A percentile compares a stretch with the other conserved stretches of the same genome.
Conservation (phyloP, 2,888 invertebrate genomes). For the Notodonta ziczac region DNA sequence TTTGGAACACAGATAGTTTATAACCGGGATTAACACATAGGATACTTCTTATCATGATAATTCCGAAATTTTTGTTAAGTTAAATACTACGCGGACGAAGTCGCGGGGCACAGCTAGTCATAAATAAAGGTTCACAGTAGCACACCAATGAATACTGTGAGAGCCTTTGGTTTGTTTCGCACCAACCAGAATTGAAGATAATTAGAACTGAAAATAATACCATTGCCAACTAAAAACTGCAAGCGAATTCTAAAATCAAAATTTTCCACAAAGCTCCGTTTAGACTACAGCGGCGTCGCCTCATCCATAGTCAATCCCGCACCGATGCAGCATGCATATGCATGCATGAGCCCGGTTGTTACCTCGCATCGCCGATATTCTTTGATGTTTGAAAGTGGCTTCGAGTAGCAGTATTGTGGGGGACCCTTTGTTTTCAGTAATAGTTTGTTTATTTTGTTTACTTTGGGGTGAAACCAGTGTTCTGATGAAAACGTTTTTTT, state of each 20-base stretch:
- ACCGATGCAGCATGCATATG: constrained; percentile 27
- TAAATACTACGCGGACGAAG: too few relatives aligned
- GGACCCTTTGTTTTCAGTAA: constrained; percentile 2
- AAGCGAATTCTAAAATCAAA: constrained; percentile 7
- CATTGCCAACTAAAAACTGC: background rate
- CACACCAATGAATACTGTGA: too few relatives aligned
- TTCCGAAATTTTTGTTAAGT: too few relatives aligned
- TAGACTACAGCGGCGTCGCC: constrained; percentile 16
- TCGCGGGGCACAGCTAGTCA: too few relatives aligned
- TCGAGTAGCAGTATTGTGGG: background rate
- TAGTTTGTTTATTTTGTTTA: constrained; percentile 1
- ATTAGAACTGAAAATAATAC: too few relatives aligned
- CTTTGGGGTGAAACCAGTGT: background rate
- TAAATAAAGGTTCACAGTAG: too few relatives aligned
- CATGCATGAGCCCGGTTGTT: constrained; percentile 14
- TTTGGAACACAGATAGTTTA: too few relatives aligned
- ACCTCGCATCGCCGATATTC: constrained; percentile 5
- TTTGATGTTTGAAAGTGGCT: constrained; percentile 6
- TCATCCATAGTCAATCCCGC: constrained; percentile 46
- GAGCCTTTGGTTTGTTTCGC: too few relatives aligned
- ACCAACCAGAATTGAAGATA: too few relatives aligned
- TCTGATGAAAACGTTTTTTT: too few relatives aligned
- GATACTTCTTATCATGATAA: too few relatives aligned
- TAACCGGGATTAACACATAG: too few relatives aligned
- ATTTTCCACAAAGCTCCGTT: constrained; percentile 12